A percentile compares a stretch with the other conserved stretches of the same genome.
Conservation (phyloP, 2,113 vertebrate genomes). For the Melanotaenia duboulayi region DNA sequence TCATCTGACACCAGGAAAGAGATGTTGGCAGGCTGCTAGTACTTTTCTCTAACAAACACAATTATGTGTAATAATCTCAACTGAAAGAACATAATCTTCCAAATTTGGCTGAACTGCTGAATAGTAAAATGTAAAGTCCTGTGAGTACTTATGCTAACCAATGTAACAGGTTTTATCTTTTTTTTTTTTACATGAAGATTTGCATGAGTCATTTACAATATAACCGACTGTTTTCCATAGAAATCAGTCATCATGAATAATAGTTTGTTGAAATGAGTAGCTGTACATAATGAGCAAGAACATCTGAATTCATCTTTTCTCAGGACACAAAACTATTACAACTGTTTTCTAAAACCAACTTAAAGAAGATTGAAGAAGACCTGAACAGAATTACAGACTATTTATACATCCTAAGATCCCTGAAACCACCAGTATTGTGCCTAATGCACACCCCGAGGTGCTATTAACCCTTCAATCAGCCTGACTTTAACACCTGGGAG, state of each 20-base stretch:
- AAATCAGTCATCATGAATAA: not conserved
- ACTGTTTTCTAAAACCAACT: constrained; percentile 12
- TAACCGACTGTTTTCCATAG: not conserved
- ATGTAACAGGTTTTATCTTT: not conserved
- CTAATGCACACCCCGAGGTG: constrained; percentile 36
- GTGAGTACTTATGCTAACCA: not conserved
- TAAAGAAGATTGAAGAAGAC: constrained; percentile 15
- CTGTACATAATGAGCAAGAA: not conserved
- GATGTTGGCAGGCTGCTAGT: constrained; percentile 11
- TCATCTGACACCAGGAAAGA: constrained; percentile 15
- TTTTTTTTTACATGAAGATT: not conserved
- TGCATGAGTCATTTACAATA: rapidly evolving
- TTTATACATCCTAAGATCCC: constrained; percentile 34
- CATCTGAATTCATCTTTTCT: not conserved
- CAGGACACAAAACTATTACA: not conserved
- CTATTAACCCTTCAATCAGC: constrained; percentile 14
- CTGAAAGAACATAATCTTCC: not conserved
- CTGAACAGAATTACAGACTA: constrained; percentile 38
- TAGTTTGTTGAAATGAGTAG: not conserved
- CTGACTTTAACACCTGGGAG: constrained; percentile 60
- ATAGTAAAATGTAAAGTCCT: not conserved
- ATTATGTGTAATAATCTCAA: not conserved
- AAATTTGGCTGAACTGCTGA: constrained; percentile 3
- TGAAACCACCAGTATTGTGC: constrained; percentile 33
- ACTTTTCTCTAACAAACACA: constrained; percentile 9